These are phyloP conservation scores for Menidia beryllina DNA, from an alignment of 2,113 vertebrate genomes.

Conservation along the genomic window DNA sequence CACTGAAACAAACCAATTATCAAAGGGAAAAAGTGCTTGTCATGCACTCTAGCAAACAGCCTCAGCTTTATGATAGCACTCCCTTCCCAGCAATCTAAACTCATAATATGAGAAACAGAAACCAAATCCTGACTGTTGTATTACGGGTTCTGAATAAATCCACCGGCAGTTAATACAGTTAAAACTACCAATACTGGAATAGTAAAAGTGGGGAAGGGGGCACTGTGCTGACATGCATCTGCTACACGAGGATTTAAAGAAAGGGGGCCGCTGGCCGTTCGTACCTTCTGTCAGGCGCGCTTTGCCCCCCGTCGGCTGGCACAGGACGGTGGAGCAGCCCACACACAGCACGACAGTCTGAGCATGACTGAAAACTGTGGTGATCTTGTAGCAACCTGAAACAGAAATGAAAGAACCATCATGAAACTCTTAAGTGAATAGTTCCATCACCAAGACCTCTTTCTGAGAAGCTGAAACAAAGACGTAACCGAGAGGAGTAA, in stretches of 20 bases:
- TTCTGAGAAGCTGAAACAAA: no score
- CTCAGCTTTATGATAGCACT: not conserved
- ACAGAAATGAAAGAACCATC: not conserved
- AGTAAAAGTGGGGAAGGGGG: not conserved
- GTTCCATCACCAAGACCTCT: no score
- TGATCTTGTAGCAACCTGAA: slow-evolving; percentile 84
- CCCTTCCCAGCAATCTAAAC: not conserved
- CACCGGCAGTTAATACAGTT: no score
- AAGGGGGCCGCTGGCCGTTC: not conserved
- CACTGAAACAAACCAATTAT: not conserved
- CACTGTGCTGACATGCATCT: no score
- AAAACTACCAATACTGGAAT: no score
- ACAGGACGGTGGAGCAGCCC: slow-evolving; percentile 81
- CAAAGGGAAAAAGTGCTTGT: not conserved
- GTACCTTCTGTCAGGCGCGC: slow-evolving; percentile 84
- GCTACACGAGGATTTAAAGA: not conserved
- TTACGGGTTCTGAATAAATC: not conserved
- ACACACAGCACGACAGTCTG: slow-evolving; percentile 84
- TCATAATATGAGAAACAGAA: no score
- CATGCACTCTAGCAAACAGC: not conserved
- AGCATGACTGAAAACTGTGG: slow-evolving; percentile 84
- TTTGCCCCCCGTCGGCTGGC: slow-evolving; percentile 83
- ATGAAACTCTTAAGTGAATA: not conserved
- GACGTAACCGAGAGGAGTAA: no score
- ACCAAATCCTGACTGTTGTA: no score